Conservation (phyloP, 2,888 invertebrate species). For the Eupelmus urozonus region DNA sequence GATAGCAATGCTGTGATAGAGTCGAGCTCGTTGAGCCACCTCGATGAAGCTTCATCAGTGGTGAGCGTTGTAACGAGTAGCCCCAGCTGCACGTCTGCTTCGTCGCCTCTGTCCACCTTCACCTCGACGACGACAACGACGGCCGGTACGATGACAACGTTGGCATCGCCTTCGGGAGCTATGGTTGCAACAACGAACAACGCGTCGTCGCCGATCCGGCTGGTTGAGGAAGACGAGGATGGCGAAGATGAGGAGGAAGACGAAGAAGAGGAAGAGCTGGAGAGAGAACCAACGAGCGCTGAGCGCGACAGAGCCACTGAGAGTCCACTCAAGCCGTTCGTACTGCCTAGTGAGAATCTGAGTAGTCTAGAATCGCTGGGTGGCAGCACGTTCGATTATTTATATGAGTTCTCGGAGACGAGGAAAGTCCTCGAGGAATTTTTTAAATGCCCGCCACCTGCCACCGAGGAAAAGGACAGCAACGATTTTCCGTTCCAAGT, state of each 20-base stretch:
- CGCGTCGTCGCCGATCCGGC: constrained; percentile 42
- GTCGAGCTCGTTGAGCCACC: constrained; percentile 14
- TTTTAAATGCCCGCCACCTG: constrained; percentile 88
- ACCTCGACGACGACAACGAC: constrained; percentile 42
- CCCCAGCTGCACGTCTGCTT: neutral
- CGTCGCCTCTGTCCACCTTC: constrained; percentile 47
- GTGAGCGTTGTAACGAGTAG: neutral
- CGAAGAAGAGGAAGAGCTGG: constrained; percentile 56
- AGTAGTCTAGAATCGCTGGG: constrained; percentile 74
- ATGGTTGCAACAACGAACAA: neutral
- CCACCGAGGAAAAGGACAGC: constrained; percentile 79
- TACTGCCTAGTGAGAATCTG: constrained; percentile 71
- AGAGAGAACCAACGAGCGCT: neutral
- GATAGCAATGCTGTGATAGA: constrained; percentile 61
- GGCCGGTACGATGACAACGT: neutral
- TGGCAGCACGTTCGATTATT: constrained; percentile 87
- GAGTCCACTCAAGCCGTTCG: constrained; percentile 65
- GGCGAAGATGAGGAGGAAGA: constrained; percentile 56
- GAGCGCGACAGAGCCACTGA: constrained; percentile 15
- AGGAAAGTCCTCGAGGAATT: constrained; percentile 94
- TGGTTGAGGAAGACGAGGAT: constrained; percentile 58
- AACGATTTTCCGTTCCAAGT: constrained; percentile 79
- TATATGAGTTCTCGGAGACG: constrained; percentile 95
- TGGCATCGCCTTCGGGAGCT: neutral
- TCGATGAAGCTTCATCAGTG: constrained; percentile 17